Percentiles rank a stretch among this genome's conserved stretches.
phyloP scores from a whole-genome alignment of 1,140 invertebrate species.

The Solenopsis invicta region DNA sequence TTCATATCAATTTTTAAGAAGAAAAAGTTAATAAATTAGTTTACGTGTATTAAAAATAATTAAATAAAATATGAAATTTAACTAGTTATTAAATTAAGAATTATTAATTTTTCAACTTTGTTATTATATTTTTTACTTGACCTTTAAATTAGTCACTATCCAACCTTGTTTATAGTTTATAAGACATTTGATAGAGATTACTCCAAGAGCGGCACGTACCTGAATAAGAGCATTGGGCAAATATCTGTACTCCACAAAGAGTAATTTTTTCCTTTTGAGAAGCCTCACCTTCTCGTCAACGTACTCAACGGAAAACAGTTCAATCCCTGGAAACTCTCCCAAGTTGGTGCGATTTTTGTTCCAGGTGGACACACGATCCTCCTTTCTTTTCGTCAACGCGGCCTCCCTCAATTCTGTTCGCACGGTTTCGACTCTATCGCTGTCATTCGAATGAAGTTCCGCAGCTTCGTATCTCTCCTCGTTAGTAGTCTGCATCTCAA shows the following conservation, averaged over 20 bases:
- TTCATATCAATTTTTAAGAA: no score
- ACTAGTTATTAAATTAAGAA: no score
- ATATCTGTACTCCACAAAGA: constrained; percentile 76
- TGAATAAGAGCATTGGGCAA: constrained; percentile 83
- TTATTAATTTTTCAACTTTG: no score
- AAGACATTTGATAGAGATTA: not conserved
- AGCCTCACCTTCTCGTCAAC: constrained; percentile 71
- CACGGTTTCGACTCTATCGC: constrained; percentile 67
- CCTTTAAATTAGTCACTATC: no score
- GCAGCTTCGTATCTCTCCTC: constrained; percentile 19
- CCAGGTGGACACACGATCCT: constrained; percentile 66
- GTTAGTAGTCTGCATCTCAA: constrained; percentile 3
- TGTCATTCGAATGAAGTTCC: not conserved
- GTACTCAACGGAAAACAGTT: constrained; percentile 68
- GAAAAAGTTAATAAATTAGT: no score
- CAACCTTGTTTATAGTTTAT: not conserved
- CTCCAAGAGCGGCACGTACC: constrained; percentile 67
- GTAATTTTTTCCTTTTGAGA: constrained; percentile 79
- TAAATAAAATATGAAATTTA: no score
- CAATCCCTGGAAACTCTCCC: constrained; percentile 63
- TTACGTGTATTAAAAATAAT: no score
- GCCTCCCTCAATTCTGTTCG: constrained; percentile 69
- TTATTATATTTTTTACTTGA: no score
- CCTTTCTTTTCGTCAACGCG: constrained; percentile 70
- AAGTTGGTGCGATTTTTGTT: constrained; percentile 78